Conservation (phyloP, 2,888 invertebrate species). For the Stenoptilia bipunctidactyla region DNA sequence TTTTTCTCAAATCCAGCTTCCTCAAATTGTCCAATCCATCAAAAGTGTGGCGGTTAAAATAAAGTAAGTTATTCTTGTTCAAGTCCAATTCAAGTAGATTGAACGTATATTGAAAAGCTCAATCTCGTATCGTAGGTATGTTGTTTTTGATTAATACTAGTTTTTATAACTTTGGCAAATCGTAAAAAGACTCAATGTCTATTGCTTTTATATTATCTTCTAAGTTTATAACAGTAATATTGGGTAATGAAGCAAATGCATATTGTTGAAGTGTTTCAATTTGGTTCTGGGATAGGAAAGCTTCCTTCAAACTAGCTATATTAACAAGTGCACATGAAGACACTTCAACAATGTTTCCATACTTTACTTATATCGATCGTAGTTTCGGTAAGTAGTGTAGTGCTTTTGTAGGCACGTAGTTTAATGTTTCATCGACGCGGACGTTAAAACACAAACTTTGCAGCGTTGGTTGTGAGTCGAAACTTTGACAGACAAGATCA, state of each 20-base stretch:
- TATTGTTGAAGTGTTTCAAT: constrained; percentile 77
- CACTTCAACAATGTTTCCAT: constrained; percentile 79
- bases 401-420: constrained; percentile 79
- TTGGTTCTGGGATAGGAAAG: constrained; percentile 77
- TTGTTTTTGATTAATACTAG: constrained; percentile 89
- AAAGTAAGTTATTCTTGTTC: constrained; percentile 81
- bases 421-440: constrained; percentile 76
- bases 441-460: constrained; percentile 80
- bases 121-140: constrained; percentile 85
- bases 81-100: constrained; percentile 85
- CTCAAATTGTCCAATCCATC: constrained; percentile 80
- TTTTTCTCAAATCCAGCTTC: constrained; percentile 78
- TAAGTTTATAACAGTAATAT: constrained; percentile 77
- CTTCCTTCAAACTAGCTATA: constrained; percentile 75
- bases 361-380: constrained; percentile 77
- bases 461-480: constrained; percentile 78
- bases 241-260: constrained; percentile 80
- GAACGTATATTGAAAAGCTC: constrained; percentile 81
- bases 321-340: constrained; percentile 81
- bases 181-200: constrained; percentile 78
- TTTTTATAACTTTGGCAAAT: constrained; percentile 78
- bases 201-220: constrained; percentile 85
- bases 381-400: constrained; percentile 76
- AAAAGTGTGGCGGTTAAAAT: constrained; percentile 82
- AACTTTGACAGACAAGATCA: constrained; percentile 81